Conservation (phyloP, 2,797 vertebrate genomes). For the Meda fulgida region DNA sequence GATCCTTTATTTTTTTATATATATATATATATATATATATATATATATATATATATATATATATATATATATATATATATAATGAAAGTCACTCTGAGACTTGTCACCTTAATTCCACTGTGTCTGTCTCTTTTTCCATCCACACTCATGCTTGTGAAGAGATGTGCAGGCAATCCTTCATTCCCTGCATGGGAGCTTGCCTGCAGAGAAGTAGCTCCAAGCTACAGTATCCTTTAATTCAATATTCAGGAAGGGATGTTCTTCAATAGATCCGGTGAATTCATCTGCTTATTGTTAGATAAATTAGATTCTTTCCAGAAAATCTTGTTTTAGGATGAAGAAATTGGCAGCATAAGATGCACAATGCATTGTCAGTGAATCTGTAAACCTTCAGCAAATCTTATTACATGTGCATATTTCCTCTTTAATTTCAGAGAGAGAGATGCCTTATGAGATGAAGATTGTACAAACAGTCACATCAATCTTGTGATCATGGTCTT, state of each 20-base stretch:
- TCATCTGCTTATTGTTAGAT: not conserved
- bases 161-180: slow-evolving; percentile 21
- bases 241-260: not conserved
- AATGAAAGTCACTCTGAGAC: slow-evolving; percentile 10
- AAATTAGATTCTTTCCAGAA: not conserved
- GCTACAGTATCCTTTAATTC: slow-evolving; percentile 22
- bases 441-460: not conserved
- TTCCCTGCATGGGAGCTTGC: slow-evolving; percentile 9
- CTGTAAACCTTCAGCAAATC: not conserved
- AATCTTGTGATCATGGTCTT: not conserved
- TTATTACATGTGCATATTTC: not conserved
- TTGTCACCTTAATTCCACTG: slow-evolving; percentile 13
- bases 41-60: too few relatives aligned
- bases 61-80: not conserved
- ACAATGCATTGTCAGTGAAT: not conserved
- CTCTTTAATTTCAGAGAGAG: not conserved
- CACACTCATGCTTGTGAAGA: slow-evolving; percentile 13
- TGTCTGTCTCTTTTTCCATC: not conserved
- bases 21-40: not conserved
- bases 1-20: not conserved
- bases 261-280: not conserved
- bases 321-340: slow-evolving; percentile 7
- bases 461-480: not conserved
- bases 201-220: slow-evolving; percentile 14
- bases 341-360: slow-evolving; percentile 18